Evolutionary conservation across 2,113 vertebrate genomes (phyloP).

Genomic region (Caloenas nicobarica): DNA sequence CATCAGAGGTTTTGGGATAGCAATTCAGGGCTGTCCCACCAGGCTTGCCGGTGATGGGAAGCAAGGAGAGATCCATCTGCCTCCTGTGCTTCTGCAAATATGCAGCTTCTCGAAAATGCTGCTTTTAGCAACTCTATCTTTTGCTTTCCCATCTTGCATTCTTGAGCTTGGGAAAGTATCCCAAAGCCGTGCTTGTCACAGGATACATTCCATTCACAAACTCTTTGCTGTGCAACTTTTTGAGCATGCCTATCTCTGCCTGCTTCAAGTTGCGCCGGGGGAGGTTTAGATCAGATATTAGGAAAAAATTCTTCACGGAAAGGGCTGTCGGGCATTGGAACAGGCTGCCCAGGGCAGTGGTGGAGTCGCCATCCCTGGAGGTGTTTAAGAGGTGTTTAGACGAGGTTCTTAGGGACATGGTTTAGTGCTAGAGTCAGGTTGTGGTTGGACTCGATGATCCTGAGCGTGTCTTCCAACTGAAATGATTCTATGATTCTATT

Average conservation of each 20-base stretch:
- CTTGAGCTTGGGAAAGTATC: neutral
- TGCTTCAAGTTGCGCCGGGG: too few relatives aligned
- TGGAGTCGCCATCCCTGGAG: too few relatives aligned
- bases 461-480: too few relatives aligned
- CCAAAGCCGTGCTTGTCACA: neutral
- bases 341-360: too few relatives aligned
- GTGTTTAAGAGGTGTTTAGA: too few relatives aligned
- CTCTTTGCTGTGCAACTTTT: accelerated
- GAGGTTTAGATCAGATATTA: too few relatives aligned
- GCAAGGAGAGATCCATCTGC: accelerated
- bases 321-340: too few relatives aligned
- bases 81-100: accelerated
- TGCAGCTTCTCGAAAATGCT: neutral
- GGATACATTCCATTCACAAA: neutral
- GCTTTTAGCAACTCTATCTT: neutral
- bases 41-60: accelerated
- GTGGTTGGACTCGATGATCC: too few relatives aligned
- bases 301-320: too few relatives aligned
- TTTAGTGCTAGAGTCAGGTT: too few relatives aligned
- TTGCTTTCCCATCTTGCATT: neutral
- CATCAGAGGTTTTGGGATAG: neutral
- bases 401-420: too few relatives aligned
- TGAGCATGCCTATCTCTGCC: neutral
- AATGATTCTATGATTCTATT: too few relatives aligned
- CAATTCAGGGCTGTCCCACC: neutral